Percentiles rank a stretch among this genome's conserved stretches.
Conservation (phyloP, 2,888 invertebrate genomes). For the Drosophila limbata region DNA sequence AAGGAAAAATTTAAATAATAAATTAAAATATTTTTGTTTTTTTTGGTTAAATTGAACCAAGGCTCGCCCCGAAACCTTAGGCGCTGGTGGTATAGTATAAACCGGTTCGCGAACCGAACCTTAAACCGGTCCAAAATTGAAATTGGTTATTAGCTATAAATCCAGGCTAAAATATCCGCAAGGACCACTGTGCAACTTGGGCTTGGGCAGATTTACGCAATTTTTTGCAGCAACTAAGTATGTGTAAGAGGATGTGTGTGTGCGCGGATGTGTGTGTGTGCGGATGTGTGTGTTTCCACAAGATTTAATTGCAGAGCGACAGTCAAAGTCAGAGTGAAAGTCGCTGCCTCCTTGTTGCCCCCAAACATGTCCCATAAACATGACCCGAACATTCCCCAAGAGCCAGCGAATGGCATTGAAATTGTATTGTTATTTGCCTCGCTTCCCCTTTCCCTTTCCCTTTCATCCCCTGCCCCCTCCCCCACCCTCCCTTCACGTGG, state of each 20-base stretch:
- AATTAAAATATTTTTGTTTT: too few species aligned
- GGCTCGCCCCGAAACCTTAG: too few species aligned
- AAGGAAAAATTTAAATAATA: too few species aligned
- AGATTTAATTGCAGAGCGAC: constrained; percentile 66
- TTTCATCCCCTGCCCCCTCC: not conserved
- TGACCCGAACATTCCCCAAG: constrained; percentile 4
- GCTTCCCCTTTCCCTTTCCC: constrained; percentile 17
- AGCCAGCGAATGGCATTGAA: constrained; percentile 65
- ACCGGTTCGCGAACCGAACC: too few species aligned
- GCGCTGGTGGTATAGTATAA: too few species aligned
- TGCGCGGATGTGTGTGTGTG: constrained; percentile 19
- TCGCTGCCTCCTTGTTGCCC: constrained; percentile 10
- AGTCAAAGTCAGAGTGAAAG: constrained; percentile 25
- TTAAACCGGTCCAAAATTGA: too few species aligned
- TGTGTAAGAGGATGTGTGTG: constrained; percentile 1
- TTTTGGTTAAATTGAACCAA: too few species aligned
- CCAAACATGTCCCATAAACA: too few species aligned
- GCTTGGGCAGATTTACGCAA: constrained; percentile 20
- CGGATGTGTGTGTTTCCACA: constrained; percentile 52
- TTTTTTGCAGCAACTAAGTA: constrained; percentile 15
- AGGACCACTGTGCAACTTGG: too few species aligned
- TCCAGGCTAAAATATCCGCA: too few species aligned
- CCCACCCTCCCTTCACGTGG: not conserved
- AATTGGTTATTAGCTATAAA: too few species aligned
- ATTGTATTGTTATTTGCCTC: constrained; percentile 70